Base-by-base conservation (phyloP, 1,140 invertebrate species). In the Rhizoglyphus robini region DNA sequence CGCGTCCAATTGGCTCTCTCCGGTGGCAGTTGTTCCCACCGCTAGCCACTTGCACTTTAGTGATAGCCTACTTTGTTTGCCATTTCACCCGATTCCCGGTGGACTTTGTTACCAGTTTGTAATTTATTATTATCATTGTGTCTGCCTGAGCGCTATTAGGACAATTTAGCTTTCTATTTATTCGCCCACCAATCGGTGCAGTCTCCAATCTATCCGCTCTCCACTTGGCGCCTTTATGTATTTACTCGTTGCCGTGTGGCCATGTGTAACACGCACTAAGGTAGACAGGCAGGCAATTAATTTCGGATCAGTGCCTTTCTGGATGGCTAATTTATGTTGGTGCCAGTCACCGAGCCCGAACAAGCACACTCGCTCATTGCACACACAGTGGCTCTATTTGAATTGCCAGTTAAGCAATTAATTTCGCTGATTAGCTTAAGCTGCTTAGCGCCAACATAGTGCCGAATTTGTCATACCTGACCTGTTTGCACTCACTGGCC, bases 41-140 rank as follows among this genome's bases (percentile, higher is more conserved):
- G n/a, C n/a, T n/a, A n/a, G n/a, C n/a, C n/a, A n/a, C n/a, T n/a
- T n/a, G n/a, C n/a, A n/a, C n/a, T n/a, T n/a, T n/a, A n/a, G n/a
- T n/a, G 51, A 54, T 54, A 54, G 51, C 51, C 51, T 54, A 54
- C 8, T 54, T 54, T 54, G 51, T 8, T 20, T 54, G 51, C 51
- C 51, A 15, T 54, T 54, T 27, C 51, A 27, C 51, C 31, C 51
- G 51, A 54, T 54, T 54, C 51, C 51, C 51, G 51, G 51, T 54
- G 51, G 51, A 54, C 51, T 54, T 54, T 54, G 51, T 54, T 54
- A 54, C 51, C 51, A 54, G 51, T 54, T 54, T 54, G 51, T 54
- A 54, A 54, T 54, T 54, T 54, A 54, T 54, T 54, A 54, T 54
- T 54, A 54, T 54, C 51, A 54, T 54, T 54, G 51, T 54, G 51